Base-by-base conservation (phyloP, 1,140 invertebrate species). In the Platorchestia sp. region DNA sequence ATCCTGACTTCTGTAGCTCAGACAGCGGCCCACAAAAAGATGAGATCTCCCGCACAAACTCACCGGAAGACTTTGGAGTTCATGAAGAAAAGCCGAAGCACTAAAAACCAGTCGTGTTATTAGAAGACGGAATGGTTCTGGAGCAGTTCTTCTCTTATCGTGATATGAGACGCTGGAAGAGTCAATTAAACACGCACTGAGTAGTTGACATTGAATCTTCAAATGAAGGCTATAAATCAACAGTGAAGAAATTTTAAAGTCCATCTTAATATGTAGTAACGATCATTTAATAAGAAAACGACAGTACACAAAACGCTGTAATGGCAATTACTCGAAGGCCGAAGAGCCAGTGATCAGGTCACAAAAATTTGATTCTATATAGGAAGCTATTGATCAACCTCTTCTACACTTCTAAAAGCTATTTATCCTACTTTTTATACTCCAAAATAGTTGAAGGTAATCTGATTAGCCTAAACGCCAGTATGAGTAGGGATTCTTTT, bases 1-100 rank as follows among this genome's bases (percentile, higher is more conserved):
- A 75, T 75, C 59, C 59, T 75, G 59, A 75, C 59, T 75, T 75
- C 59, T 75, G 59, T 75, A 75, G 59, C 59, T 75, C 59, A 75
- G 59, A 75, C 59, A 75, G 59, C 59, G 27, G 59, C 36, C 59
- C 59, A 75, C 14, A 75, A 75, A 75, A 75, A 75, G 59, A 75
- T 75, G 59, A 75, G 59, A 75, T 75, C 59, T 75, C 59, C 59
- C 59, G 59, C 59, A 75, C 59, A 75, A 75, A 75, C 59, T 75
- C 59, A 75, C 59, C 59, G 59, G 59, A 75, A 75, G 59, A 75
- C 59, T 75, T 75, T 75, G 10, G 59, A 75, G 59, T 75, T 75
- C 59, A 75, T 75, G 59, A 75, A 75, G 59, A 75, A 75, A 75
- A 75, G 59, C 59, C 14, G 59, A 75, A 75, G 59, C 59, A 75